A percentile compares a stretch with the other conserved stretches of the same genome.
Evolutionary conservation across 1,140 invertebrate genomes (phyloP).

Genomic region (Ostrea denselamellosa): DNA sequence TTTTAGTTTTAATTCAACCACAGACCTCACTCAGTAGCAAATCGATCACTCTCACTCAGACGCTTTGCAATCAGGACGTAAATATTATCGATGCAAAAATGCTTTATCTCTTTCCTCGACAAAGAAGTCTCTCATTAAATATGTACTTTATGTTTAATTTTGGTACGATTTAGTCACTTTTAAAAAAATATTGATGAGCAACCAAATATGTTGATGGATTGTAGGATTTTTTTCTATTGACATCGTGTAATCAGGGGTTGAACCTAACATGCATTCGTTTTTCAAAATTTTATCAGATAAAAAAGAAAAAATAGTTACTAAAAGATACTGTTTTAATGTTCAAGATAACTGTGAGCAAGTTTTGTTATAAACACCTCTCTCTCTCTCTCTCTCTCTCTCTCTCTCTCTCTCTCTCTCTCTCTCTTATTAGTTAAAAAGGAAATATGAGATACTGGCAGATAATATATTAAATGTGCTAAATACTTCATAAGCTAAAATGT

Average conservation of each 20-base stretch:
- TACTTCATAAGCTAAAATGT: too few relatives aligned
- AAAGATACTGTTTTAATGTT: neutral
- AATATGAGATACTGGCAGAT: too few relatives aligned
- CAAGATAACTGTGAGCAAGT: neutral
- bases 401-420: too few relatives aligned
- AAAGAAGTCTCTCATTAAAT: neutral
- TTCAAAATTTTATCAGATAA: neutral
- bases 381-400: too few relatives aligned
- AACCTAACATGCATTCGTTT: neutral
- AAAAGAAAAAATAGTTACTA: neutral
- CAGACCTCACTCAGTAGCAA: neutral
- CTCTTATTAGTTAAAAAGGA: too few relatives aligned
- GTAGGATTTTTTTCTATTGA: neutral
- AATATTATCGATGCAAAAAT: neutral
- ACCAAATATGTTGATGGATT: neutral
- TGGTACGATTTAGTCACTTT: neutral
- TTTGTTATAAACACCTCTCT: too few relatives aligned
- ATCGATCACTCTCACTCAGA: constrained; percentile 24
- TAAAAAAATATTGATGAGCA: neutral
- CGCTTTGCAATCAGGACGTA: constrained; percentile 8
- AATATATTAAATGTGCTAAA: too few relatives aligned
- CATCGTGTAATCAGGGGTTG: neutral
- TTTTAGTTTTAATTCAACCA: constrained; percentile 1
- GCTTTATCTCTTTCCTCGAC: neutral
- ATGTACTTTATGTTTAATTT: neutral